These are phyloP conservation scores for Bubo blakistoni DNA, from an alignment of 2,113 vertebrate genomes.

Conservation along the genomic window DNA sequence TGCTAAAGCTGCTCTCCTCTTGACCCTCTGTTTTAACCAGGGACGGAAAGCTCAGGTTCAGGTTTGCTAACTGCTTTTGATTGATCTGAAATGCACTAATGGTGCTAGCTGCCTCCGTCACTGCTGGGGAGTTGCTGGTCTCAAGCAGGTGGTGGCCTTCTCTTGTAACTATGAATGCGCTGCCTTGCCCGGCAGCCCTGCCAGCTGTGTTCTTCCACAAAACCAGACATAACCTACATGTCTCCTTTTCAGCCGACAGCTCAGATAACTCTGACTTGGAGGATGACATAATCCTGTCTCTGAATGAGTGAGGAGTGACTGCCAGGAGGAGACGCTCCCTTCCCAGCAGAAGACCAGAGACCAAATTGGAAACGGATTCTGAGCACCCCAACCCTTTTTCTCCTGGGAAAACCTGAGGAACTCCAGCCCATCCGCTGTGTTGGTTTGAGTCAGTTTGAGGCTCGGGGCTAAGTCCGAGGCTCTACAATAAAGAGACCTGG, in stretches of 20 bases:
- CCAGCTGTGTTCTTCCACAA: not conserved
- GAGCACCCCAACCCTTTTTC: slow-evolving; percentile 24
- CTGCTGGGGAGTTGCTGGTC: not conserved
- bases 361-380: slow-evolving; percentile 57
- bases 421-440: slow-evolving; percentile 42
- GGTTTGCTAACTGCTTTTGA: not conserved
- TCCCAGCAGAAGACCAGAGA: slow-evolving; percentile 63
- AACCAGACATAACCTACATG: slow-evolving; percentile 13
- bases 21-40: not conserved
- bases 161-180: not conserved
- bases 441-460: slow-evolving; percentile 45
- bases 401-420: slow-evolving; percentile 50
- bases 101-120: not conserved
- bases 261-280: slow-evolving; percentile 97
- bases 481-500: slow-evolving; percentile 53
- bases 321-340: not conserved
- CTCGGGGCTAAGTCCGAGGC: not conserved
- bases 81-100: not conserved
- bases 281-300: slow-evolving; percentile 95
- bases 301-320: slow-evolving; percentile 76
- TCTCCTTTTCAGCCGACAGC: slow-evolving; percentile 85
- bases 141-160: not conserved
- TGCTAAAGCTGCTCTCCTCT: not conserved
- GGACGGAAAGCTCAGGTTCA: not conserved
- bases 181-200: not conserved